A percentile compares a stretch with the other conserved stretches of the same genome.
Evolutionary conservation across 1,140 invertebrate species (phyloP).

Genomic region (Amyelois transitella): DNA sequence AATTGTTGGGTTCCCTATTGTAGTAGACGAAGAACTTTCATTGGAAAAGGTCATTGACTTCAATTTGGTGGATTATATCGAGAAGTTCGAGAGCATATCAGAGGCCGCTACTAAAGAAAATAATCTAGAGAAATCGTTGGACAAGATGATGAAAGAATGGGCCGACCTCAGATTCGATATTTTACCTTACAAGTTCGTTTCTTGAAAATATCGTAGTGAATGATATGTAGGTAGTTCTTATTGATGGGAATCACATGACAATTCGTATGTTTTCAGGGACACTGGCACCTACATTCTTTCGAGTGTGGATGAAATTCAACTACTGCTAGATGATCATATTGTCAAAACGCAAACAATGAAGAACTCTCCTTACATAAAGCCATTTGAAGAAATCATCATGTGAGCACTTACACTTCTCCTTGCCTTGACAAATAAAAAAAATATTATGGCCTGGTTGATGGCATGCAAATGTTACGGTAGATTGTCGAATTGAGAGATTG

Average conservation of each 20-base stretch:
- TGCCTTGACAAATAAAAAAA: no score
- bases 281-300: constrained; percentile 94
- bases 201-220: no score
- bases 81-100: constrained; percentile 94
- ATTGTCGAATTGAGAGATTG: no score
- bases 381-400: constrained; percentile 89
- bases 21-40: constrained; percentile 88
- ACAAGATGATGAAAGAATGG: constrained; percentile 96
- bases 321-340: constrained; percentile 96
- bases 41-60: constrained; percentile 95
- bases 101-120: constrained; percentile 97
- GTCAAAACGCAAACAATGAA: constrained; percentile 98
- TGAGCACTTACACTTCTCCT: constrained; percentile 61
- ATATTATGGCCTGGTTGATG: no score
- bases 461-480: no score
- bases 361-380: constrained; percentile 97
- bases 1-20: constrained; percentile 94
- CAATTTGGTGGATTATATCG: constrained; percentile 91
- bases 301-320: constrained; percentile 95
- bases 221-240: no score
- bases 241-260: no score
- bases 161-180: constrained; percentile 88
- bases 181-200: constrained; percentile 78
- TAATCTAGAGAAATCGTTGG: constrained; percentile 90
- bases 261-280: constrained; percentile 80